Base-by-base conservation (phyloP, 2,888 invertebrate species). In the Sturmia bella region DNA sequence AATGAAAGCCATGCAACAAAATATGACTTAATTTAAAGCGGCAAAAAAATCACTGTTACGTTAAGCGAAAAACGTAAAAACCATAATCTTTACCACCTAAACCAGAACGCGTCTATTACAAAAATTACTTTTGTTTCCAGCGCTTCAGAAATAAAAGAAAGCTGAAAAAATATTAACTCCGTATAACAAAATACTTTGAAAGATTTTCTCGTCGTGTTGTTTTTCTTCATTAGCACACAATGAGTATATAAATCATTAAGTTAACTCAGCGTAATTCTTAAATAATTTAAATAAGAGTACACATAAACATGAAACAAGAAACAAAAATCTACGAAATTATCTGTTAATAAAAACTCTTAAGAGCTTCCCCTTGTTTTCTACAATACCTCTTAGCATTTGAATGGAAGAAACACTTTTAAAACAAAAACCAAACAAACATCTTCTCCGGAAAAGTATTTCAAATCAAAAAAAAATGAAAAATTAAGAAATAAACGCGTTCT, bases 401-500 rank as follows among this genome's bases (percentile, higher is more conserved):
- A n/a, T n/a, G 24, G 27, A 45, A 43, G 59, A 27, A 70, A 59
- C 32, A 63, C 32, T 64, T 27, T 17, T n/a, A 17, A 50, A 41
- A n/a, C 27, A 13, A 50, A 52, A 43, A n/a, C n/a, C 0, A 32
- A 68, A 27, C 15, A 17, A n/a, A n/a, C 21, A 21, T 13, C 59
- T 52, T 52, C 41, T 72, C 12, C 43, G 52, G 59, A 39, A 32
- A 39, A 12, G 32, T 24, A 15, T 57, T 48, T n/a, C n/a, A 19
- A 12, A 39, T 11, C 15, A 19, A 45, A 24, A 13, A 37, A 61
- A 13, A 13, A 21, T 21, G 24, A 37, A 39, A 39, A 3, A 43
- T n/a, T n/a, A n/a, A 27, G 27, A 61, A 68, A 21, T 12, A 37
- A 77, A 45, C 19, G 21, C 21, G 64, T 75, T 64, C 70, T 80